Evolutionary conservation across 2,797 vertebrate genomes (phyloP), one percentile per base, ranked within the genome.

Genomic region (Sebastolobus alascanus): DNA sequence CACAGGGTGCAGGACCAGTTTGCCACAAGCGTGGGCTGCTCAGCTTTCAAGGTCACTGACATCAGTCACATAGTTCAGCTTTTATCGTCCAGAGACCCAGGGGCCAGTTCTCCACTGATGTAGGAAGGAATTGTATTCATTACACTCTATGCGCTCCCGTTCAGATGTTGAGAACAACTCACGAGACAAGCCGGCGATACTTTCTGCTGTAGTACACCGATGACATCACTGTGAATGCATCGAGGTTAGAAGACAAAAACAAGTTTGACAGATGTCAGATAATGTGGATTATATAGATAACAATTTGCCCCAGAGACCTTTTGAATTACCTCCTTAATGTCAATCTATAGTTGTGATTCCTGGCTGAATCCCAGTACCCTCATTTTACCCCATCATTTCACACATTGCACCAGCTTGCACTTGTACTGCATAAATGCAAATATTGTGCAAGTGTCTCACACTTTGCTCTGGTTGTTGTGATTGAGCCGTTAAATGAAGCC

Each of bases 31-130:
- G 84, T 84, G 83, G 50, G 88, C 86, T 86, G 90, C 95, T 95
- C 90, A 82, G 85, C 88, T 96, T 96, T 94, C 89, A 94, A 94
- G 91, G 90, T 94, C 93, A 86, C 81, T 73, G 81, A 93, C 88
- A 94, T 94, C 87, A 88, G 89, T 94, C 86, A 87, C 82, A 95
- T 93, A 92, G 84, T 84, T 92, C 60, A 54, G 12, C 77, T n/a
- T 88, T 67, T 82, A 91, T 82, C 75, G 3, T 60, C 84, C 87
- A 87, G 61, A 86, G 77, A 86, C 73, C 85, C 81, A 37, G 79
- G 59, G 83, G 86, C 77, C 83, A 61, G 63, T 65, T 58, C 60
- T 55, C 55, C 8, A 5, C 38, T 76, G 71, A 87, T 50, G 78
- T 46, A 54, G n/a, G 31, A n/a, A 80, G 82, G 79, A 82, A 81